Base-by-base conservation (phyloP, 2,797 vertebrate species). In the Acomys russatus region DNA sequence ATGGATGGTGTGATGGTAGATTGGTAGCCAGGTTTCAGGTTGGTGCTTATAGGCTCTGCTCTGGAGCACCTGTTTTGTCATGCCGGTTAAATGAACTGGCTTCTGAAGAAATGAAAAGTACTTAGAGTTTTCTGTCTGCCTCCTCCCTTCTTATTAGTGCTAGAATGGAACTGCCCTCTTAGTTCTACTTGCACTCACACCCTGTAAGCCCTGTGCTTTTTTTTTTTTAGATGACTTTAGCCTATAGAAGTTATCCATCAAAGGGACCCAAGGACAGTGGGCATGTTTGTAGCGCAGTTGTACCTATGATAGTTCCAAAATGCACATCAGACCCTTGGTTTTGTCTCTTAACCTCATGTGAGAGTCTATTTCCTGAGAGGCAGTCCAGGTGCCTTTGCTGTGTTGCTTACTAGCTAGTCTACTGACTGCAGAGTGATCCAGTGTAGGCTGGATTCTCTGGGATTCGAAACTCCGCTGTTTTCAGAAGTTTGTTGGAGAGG, bases 381-480 rank as follows among this genome's bases (percentile, higher is more conserved):
- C 10, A 3, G 3, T 70, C n/a, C 38, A 5, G 35, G 73, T 56
- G 63, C 61, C 59, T 59, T 66, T 51, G 22, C 77, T 25, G 30
- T 71, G n/a, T 85, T 68, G 59, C 83, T 83, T 20, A 17, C 44
- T 85, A n/a, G n/a, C n/a, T 44, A 63, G 2, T 84, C 73, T 49
- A 4, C 92, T 56, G 28, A n/a, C 83, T 56, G 25, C 30, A 6
- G 10, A 51, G n/a, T 87, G 15, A 35, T 70, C 20, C 33, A 49
- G 1, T 76, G n/a, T 51, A 23, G 61, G 56, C 83, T 88, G 11
- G 30, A 23, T 91, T 90, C 33, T 63, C 35, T 91, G 35, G 64
- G 51, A 44, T 89, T 94, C 94, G 89, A 96, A 87, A 89, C 74
- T 94, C 78, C 54, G 59, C 33, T 56, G 33, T 64, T 90, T 94